Percentiles rank a stretch among this genome's conserved stretches.
Evolutionary conservation across 2,797 vertebrate genomes (phyloP).

Genomic region (Scyliorhinus canicula): DNA sequence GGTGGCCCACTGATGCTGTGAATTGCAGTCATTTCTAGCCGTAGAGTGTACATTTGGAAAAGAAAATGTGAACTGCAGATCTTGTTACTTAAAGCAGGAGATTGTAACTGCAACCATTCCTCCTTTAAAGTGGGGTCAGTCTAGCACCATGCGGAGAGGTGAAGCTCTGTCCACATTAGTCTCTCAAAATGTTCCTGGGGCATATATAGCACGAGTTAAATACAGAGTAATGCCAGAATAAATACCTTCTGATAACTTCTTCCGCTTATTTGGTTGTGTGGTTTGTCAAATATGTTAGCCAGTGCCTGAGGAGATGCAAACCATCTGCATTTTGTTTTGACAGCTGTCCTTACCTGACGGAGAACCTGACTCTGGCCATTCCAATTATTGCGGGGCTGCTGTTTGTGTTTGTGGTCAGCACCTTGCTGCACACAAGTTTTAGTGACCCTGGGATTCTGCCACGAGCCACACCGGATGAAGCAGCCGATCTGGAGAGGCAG

Average conservation of each 20-base stretch:
- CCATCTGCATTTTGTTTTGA: conserved; percentile 31
- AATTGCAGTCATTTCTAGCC: not conserved
- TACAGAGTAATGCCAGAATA: not conserved
- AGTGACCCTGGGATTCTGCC: conserved; percentile 92
- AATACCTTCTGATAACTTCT: not conserved
- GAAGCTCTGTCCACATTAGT: no score
- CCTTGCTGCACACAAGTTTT: conserved; percentile 87
- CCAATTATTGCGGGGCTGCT: conserved; percentile 81
- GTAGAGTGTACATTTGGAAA: no score
- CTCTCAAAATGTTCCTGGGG: no score
- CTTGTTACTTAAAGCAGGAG: no score
- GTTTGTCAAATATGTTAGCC: not conserved
- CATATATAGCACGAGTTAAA: not conserved
- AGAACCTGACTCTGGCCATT: conserved; percentile 78
- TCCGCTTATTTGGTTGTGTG: not conserved
- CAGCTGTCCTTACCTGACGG: conserved; percentile 88
- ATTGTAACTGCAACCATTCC: no score
- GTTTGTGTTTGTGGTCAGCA: conserved; percentile 82
- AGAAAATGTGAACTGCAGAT: no score
- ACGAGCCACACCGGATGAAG: conserved; percentile 84
- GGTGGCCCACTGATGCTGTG: not conserved
- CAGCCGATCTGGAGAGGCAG: conserved; percentile 81
- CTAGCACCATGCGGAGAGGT: no score
- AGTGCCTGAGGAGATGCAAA: not conserved
- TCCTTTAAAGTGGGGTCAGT: no score